Evolutionary conservation across 30 jellyfish, hydroid and myxozoan genomes (phyloP).

Genomic region (Mastigias papua): DNA sequence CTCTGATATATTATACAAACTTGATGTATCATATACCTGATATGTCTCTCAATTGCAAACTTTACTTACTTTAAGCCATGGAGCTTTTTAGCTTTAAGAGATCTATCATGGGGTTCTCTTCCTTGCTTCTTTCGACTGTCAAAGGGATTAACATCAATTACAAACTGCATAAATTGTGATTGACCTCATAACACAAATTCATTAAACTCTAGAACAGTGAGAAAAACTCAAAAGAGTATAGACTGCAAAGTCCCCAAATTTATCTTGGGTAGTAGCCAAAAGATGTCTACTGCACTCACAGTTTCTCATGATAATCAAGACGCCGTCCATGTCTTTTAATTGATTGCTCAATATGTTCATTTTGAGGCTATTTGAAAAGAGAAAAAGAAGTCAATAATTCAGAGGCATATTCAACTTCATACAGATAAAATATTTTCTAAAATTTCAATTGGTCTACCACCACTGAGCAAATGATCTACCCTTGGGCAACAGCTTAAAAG

Average conservation of each 20-base stretch:
- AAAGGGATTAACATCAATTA: neutral
- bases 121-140: constrained; percentile 97
- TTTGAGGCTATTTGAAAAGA: constrained; percentile 82
- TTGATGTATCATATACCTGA: too few species aligned
- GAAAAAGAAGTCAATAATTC: neutral
- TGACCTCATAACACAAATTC: too few species aligned
- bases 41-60: neutral
- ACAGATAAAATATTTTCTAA: too few species aligned
- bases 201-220: neutral
- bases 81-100: constrained; percentile 89
- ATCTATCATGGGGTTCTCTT: constrained; percentile 90
- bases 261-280: neutral
- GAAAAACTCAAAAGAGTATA: neutral
- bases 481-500: too few species aligned
- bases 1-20: too few species aligned
- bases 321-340: constrained; percentile 95
- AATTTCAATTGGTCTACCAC: too few species aligned
- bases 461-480: too few species aligned
- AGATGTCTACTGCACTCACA: constrained; percentile 58
- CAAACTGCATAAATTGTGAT: too few species aligned
- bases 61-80: constrained; percentile 84
- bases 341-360: constrained; percentile 94
- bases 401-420: neutral
- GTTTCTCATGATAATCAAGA: constrained; percentile 86
- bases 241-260: neutral